Conservation (phyloP, 2,888 invertebrate genomes). For the Acholoe squamosa region DNA sequence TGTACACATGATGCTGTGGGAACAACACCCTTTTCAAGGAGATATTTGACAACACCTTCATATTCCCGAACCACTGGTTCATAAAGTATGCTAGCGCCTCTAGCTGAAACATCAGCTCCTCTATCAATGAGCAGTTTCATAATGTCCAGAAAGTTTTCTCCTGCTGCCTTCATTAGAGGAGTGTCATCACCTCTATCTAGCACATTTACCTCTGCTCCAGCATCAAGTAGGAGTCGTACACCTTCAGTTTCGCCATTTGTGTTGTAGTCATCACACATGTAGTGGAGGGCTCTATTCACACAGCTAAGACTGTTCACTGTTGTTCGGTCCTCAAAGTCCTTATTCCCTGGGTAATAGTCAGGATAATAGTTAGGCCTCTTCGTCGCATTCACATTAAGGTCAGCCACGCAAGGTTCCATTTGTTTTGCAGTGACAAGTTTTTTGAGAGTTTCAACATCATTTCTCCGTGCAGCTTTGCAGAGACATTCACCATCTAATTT, state of each 20-base stretch:
- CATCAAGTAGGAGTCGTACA: neutral
- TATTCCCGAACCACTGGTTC: neutral
- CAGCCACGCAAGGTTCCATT: neutral
- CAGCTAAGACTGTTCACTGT: neutral
- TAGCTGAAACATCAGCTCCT: neutral
- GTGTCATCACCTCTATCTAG: neutral
- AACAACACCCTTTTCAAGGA: neutral
- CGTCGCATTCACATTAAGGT: neutral
- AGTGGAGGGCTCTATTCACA: neutral
- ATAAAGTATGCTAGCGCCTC: neutral
- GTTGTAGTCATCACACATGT: neutral
- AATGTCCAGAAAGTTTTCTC: neutral
- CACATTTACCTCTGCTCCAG: neutral
- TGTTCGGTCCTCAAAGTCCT: neutral
- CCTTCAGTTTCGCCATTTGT: neutral
- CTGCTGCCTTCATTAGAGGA: neutral
- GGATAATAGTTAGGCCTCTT: too few relatives aligned
- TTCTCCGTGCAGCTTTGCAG: neutral
- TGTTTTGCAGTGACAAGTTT: neutral
- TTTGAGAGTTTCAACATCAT: neutral
- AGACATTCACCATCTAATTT: neutral
- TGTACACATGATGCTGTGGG: neutral
- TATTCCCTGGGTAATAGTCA: neutral
- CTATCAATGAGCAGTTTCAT: neutral
- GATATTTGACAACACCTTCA: neutral